Conservation (phyloP, 1,140 invertebrate genomes). For the Drosophila nebulosa region DNA sequence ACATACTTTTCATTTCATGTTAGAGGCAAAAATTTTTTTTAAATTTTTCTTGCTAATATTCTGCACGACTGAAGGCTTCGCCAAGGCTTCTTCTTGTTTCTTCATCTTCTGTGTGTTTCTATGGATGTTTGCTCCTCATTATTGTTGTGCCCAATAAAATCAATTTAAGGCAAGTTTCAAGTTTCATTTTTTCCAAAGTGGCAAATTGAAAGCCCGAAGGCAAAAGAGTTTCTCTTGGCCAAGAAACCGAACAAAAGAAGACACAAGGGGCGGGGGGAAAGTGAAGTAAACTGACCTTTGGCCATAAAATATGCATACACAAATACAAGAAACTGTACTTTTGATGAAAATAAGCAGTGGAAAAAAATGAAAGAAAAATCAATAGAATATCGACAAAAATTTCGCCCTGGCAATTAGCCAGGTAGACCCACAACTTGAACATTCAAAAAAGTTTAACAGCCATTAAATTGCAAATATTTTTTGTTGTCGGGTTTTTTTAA, state of each 20-base stretch:
- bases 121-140: slow-evolving; percentile 4
- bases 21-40: slow-evolving; percentile 63
- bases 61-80: background rate
- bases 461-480: slow-evolving; percentile 47
- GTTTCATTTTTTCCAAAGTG: slow-evolving; percentile 6
- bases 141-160: slow-evolving; percentile 21
- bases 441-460: background rate
- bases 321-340: background rate
- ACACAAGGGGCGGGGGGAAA: background rate
- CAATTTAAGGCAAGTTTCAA: slow-evolving; percentile 18
- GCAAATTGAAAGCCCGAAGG: slow-evolving; percentile 4
- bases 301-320: background rate
- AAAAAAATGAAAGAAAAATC: background rate
- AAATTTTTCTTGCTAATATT: slow-evolving; percentile 58
- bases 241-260: background rate
- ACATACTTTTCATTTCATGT: slow-evolving; percentile 65
- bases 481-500: slow-evolving; percentile 1
- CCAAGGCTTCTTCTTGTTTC: background rate
- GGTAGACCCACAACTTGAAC: background rate
- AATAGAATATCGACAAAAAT: background rate
- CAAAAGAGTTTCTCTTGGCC: background rate
- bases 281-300: background rate
- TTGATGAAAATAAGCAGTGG: background rate
- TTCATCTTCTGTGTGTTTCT: background rate
- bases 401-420: background rate